Evolutionary conservation across 2,113 vertebrate species (phyloP).

Genomic region (Dissostichus mawsoni): DNA sequence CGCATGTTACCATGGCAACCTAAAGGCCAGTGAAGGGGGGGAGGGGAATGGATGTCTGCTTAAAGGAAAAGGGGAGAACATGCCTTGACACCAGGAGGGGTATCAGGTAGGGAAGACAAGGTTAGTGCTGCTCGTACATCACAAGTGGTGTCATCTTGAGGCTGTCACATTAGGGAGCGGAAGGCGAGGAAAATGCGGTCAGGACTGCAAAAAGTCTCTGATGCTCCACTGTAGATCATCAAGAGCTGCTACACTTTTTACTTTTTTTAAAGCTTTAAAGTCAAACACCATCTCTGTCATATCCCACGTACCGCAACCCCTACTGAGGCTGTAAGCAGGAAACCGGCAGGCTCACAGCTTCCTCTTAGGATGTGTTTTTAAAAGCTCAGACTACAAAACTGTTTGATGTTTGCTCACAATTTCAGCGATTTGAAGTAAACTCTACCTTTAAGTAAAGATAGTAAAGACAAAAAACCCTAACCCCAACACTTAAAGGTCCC

Average conservation of each 20-base stretch:
- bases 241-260: not conserved
- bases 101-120: slow-evolving; percentile 14
- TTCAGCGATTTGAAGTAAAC: not conserved
- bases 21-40: slow-evolving; percentile 57
- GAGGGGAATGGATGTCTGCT: not conserved
- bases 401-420: not conserved
- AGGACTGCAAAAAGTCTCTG: slow-evolving; percentile 38
- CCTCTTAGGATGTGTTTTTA: not conserved
- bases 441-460: not conserved
- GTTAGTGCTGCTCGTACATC: slow-evolving; percentile 41
- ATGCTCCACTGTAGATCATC: slow-evolving; percentile 40
- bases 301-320: slow-evolving; percentile 22
- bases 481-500: too few species aligned
- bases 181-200: slow-evolving; percentile 31
- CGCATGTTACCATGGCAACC: slow-evolving; percentile 74
- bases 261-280: slow-evolving; percentile 26
- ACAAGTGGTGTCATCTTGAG: slow-evolving; percentile 35
- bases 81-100: slow-evolving; percentile 35
- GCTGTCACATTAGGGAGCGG: slow-evolving; percentile 38
- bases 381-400: not conserved
- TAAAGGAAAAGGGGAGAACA: slow-evolving; percentile 30
- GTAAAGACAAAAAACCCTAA: not conserved
- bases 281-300: slow-evolving; percentile 37
- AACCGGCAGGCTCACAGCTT: not conserved
- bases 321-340: slow-evolving; percentile 23